Evolutionary conservation across 2,888 invertebrate species (phyloP).

Genomic region (Eupithecia exiguata): DNA sequence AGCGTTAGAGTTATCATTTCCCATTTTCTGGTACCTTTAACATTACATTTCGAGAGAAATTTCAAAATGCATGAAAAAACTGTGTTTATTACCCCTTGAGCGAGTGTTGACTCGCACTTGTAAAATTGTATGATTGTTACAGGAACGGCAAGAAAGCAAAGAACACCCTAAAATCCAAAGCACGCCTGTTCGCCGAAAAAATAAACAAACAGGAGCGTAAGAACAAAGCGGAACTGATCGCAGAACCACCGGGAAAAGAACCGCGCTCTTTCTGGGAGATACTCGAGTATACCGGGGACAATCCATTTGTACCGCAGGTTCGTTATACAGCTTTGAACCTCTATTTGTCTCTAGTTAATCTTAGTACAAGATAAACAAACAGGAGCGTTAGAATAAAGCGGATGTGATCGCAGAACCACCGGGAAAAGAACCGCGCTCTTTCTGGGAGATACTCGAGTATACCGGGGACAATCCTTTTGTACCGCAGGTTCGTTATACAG

Average conservation of each 20-base stretch:
- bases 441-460: too few relatives aligned
- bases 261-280: conserved; percentile 92
- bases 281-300: conserved; percentile 84
- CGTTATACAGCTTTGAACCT: not conserved
- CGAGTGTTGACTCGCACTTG: too few relatives aligned
- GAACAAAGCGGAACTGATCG: conserved; percentile 94
- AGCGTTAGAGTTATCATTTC: too few relatives aligned
- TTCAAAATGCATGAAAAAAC: not conserved
- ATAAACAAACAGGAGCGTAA: conserved; percentile 99
- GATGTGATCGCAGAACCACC: too few relatives aligned
- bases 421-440: too few relatives aligned
- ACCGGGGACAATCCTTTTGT: too few relatives aligned
- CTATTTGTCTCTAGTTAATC: not conserved
- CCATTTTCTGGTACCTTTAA: too few relatives aligned
- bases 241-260: conserved; percentile 92
- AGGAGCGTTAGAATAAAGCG: too few relatives aligned
- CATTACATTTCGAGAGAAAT: too few relatives aligned
- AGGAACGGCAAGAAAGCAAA: conserved; percentile 91
- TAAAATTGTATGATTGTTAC: not conserved
- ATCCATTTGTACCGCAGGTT: conserved; percentile 72
- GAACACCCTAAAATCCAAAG: conserved; percentile 94
- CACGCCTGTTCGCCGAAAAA: conserved; percentile 97
- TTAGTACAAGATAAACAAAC: not conserved
- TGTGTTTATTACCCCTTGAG: too few relatives aligned
- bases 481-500: too few relatives aligned